Evolutionary conservation across 2,113 vertebrate species (phyloP).

Genomic region (Sardina pilchardus): DNA sequence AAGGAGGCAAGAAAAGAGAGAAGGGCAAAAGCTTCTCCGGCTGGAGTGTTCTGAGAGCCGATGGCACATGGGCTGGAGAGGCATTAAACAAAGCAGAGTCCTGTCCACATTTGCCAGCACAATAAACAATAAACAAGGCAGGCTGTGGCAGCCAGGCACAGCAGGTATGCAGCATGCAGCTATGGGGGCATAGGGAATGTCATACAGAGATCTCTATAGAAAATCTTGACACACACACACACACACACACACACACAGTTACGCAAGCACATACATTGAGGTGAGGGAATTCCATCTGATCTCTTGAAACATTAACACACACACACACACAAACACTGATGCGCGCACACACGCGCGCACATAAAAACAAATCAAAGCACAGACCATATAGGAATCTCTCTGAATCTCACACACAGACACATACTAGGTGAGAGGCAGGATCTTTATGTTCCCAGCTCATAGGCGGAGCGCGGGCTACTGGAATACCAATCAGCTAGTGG

Average conservation of each 20-base stretch:
- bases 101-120: not conserved
- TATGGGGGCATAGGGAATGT: no score
- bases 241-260: not conserved
- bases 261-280: not conserved
- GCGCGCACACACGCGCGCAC: not conserved
- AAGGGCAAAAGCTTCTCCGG: not conserved
- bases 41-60: not conserved
- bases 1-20: not conserved
- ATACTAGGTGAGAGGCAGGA: not conserved
- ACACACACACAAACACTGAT: not conserved
- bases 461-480: not conserved
- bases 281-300: not conserved
- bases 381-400: not conserved
- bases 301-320: not conserved
- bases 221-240: no score
- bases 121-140: not conserved
- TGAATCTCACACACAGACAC: not conserved
- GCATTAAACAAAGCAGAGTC: not conserved
- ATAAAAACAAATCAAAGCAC: not conserved
- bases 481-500: constrained; percentile 8
- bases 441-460: not conserved
- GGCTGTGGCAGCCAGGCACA: not conserved
- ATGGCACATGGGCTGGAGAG: not conserved
- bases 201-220: no score
- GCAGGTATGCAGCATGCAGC: not conserved